Base-by-base conservation (phyloP, 2,888 invertebrate genomes). In the Dromius quadrimaculatus region DNA sequence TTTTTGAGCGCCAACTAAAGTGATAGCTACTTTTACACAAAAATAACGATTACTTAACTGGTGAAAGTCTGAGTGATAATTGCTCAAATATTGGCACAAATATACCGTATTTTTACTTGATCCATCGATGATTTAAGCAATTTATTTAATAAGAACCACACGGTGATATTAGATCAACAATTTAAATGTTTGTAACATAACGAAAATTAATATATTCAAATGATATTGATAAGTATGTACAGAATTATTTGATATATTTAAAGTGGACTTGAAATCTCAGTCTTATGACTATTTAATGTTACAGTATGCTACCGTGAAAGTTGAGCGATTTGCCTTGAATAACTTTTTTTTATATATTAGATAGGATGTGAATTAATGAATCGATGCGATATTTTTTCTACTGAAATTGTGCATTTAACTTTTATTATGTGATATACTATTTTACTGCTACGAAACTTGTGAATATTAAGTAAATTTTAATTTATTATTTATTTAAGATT, bases 241-340 rank as follows among this genome's bases (percentile, higher is more conserved):
- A 41, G 41, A 41, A 54, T 9, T 54, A 15, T 8, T 28, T 54
- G 28, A 54, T 11, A 15, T 54, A 54, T 54, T 54, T 54, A 28
- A 54, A 54, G 50, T 15, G n/a, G 28, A 54, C 28, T 19, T 54
- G 28, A 50, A 17, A 50, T 41, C 15, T 50, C 3, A 45, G 45
- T 45, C 45, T 45, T 45, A 41, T 15, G 50, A 23, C 50, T 28
- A 54, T 54, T 54, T 54, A 54, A 54, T 54, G 50, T 54, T 54
- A 54, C 50, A 54, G 28, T 54, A 54, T 54, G 50, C 50, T 54
- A 54, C 50, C 50, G 23, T 54, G 28, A 54, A 54, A 15, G 50
- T 54, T 54, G 28, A 54, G 50, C 50, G 50, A 54, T 54, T 54
- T 54, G 50, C 50, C 50, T 54, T 54, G 50, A 54, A 54, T 54